Evolutionary conservation across 2,113 vertebrate species (phyloP).

Genomic region (Excalfactoria chinensis): DNA sequence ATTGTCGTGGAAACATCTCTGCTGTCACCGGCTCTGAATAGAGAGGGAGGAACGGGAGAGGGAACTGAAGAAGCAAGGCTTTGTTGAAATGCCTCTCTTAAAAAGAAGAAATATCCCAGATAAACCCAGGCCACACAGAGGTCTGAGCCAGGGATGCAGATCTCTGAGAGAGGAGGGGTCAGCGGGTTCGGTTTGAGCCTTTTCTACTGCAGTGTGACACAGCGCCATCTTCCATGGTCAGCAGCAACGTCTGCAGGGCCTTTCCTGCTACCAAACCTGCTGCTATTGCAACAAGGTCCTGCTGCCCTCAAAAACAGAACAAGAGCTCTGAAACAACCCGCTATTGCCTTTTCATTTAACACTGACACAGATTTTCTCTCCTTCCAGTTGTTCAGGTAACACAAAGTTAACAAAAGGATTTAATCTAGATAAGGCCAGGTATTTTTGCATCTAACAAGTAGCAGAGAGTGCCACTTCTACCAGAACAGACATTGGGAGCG

Average conservation of each 20-base stretch:
- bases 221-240: background rate
- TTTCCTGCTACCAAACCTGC: background rate
- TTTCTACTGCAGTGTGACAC: background rate
- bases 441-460: background rate
- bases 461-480: background rate
- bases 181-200: background rate
- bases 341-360: background rate
- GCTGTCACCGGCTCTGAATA: background rate
- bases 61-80: background rate
- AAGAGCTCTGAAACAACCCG: background rate
- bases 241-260: background rate
- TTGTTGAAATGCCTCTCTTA: slow-evolving; percentile 31
- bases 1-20: slow-evolving; percentile 63
- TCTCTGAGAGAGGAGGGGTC: background rate
- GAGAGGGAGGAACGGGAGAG: slow-evolving; percentile 10
- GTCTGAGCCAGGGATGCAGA: background rate
- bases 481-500: background rate
- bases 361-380: background rate
- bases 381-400: background rate
- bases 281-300: background rate
- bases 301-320: background rate
- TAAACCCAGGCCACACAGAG: background rate
- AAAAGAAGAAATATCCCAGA: slow-evolving; percentile 23
- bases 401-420: background rate
- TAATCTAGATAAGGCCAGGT: background rate